phyloP scores from a whole-genome alignment of 2,797 vertebrate species.

The Meriones psammophilus region DNA sequence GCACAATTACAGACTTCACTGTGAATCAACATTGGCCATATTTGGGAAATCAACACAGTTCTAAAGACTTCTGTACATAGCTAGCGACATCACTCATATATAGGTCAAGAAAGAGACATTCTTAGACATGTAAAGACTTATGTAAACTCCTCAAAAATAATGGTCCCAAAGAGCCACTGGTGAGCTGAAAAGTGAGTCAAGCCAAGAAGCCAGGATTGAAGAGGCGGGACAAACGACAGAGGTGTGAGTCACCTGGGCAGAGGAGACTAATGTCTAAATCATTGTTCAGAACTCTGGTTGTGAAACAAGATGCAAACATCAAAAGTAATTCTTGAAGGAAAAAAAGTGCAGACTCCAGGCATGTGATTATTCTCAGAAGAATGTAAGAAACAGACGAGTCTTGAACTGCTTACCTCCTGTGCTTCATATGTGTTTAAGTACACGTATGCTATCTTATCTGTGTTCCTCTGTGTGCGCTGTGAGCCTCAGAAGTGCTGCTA shows the following conservation, averaged over 20 bases:
- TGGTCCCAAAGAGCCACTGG: conserved; percentile 26
- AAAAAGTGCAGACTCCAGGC: not conserved
- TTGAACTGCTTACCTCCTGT: not conserved
- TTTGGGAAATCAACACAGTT: conserved; percentile 35
- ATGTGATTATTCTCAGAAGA: conserved; percentile 35
- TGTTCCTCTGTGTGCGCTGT: not conserved
- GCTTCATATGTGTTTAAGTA: not conserved
- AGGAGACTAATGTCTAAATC: conserved; percentile 49
- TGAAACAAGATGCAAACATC: conserved; percentile 45
- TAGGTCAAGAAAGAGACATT: conserved; percentile 71
- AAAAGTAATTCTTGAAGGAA: conserved; percentile 55
- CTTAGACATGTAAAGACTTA: conserved; percentile 72
- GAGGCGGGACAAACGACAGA: conserved; percentile 10
- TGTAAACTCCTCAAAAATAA: conserved; percentile 38
- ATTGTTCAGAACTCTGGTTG: conserved; percentile 34
- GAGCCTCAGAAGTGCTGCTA: not conserved
- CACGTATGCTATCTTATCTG: not conserved
- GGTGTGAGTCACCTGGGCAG: conserved; percentile 57
- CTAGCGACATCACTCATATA: conserved; percentile 47
- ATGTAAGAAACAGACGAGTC: not conserved
- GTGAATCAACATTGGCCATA: conserved; percentile 2
- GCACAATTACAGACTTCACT: conserved; percentile 21
- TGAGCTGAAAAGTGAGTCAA: conserved; percentile 73
- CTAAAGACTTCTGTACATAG: conserved; percentile 65
- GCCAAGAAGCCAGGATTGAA: conserved; percentile 30